A percentile compares a stretch with the other conserved stretches of the same genome.
Conservation (phyloP, 2,113 vertebrate species). For the Macheiramphus alcinus region DNA sequence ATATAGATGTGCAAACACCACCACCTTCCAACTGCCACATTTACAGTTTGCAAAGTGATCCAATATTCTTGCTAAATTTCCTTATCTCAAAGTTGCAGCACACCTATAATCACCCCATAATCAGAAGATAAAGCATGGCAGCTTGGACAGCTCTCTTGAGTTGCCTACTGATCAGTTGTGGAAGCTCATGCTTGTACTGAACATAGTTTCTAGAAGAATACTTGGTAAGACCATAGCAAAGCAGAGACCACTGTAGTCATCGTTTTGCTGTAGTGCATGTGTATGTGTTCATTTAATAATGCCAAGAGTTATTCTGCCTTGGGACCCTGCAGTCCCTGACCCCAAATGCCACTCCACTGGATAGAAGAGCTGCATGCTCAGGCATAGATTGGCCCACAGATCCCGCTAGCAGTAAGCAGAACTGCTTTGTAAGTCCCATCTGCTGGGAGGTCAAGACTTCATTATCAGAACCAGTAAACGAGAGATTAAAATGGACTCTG, state of each 20-base stretch:
- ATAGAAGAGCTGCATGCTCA: background rate
- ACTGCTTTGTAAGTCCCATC: background rate
- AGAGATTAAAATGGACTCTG: constrained; percentile 39
- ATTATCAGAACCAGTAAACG: background rate
- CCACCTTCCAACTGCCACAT: background rate
- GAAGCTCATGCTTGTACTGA: background rate
- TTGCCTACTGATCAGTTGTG: background rate
- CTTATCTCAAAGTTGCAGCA: background rate
- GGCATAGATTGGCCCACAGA: background rate
- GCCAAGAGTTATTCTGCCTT: background rate
- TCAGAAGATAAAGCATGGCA: background rate
- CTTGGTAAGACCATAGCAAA: background rate
- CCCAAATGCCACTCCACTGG: background rate
- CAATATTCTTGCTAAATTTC: background rate
- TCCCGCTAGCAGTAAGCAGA: background rate
- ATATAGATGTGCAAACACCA: background rate
- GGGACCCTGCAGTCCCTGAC: background rate
- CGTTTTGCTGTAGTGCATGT: background rate
- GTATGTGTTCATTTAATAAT: background rate
- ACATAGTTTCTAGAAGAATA: background rate
- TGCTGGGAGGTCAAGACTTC: constrained; percentile 25
- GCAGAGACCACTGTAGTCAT: background rate
- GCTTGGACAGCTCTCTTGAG: background rate
- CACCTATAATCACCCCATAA: background rate
- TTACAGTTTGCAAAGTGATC: background rate